These are phyloP conservation scores for Dendrolimus kikuchii DNA, from an alignment of 1,140 invertebrate genomes.

Conservation along the genomic window DNA sequence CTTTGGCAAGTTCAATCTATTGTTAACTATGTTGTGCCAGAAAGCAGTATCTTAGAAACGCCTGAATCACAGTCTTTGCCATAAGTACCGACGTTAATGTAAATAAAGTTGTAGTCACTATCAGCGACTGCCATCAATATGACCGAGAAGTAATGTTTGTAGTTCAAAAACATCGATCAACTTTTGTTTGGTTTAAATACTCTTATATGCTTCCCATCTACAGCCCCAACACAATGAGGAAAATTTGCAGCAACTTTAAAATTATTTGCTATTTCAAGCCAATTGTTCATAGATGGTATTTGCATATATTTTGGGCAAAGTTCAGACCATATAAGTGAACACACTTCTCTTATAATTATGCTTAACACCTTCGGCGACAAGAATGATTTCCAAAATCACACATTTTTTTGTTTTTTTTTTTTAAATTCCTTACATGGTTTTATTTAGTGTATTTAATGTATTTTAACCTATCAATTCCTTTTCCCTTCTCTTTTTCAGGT, in stretches of 20 bases:
- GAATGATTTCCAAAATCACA: no score
- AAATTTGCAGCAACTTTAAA: constrained; percentile 29
- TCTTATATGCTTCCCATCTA: constrained; percentile 61
- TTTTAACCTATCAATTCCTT: no score
- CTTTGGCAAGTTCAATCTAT: constrained; percentile 22
- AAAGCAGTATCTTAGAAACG: constrained; percentile 38
- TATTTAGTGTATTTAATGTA: no score
- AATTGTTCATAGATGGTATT: no score
- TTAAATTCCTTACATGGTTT: no score
- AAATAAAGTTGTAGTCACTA: constrained; percentile 44
- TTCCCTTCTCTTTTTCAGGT: no score
- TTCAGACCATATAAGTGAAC: no score
- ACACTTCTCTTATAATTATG: no score
- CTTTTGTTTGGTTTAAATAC: constrained; percentile 33
- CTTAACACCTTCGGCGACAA: no score
- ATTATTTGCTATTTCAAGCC: no score
- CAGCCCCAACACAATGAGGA: constrained; percentile 47
- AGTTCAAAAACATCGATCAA: constrained; percentile 59
- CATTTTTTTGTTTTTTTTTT: no score
- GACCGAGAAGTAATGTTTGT: constrained; percentile 59
- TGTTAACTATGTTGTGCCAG: constrained; percentile 21
- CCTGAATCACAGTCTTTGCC: constrained; percentile 40
- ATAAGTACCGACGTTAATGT: constrained; percentile 46
- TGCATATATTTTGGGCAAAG: no score
- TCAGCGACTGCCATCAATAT: constrained; percentile 51